These are phyloP conservation scores for Neodiprion lecontei DNA, from an alignment of 1,140 invertebrate genomes.

Conservation along the genomic window DNA sequence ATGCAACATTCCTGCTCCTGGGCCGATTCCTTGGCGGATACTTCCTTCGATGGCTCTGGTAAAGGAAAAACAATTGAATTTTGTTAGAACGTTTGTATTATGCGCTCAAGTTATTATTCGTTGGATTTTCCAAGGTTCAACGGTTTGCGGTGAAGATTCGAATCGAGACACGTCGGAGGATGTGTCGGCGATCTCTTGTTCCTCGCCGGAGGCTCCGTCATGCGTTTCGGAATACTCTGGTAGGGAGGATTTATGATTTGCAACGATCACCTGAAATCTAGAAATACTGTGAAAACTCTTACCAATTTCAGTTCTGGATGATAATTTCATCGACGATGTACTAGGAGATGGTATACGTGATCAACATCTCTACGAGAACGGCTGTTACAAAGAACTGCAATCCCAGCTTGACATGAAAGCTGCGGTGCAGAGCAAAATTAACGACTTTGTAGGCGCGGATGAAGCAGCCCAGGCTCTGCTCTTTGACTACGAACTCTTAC, in stretches of 20 bases:
- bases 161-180: slow-evolving; percentile 42
- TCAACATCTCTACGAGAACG: slow-evolving; percentile 58
- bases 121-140: slow-evolving; percentile 35
- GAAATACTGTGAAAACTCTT: background rate
- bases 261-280: background rate
- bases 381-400: slow-evolving; percentile 55
- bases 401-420: slow-evolving; percentile 48
- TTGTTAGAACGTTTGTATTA: background rate
- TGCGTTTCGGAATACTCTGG: slow-evolving; percentile 56
- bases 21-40: slow-evolving; percentile 50
- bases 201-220: slow-evolving; percentile 58
- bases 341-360: slow-evolving; percentile 58
- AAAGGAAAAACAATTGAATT: slow-evolving; percentile 19
- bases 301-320: slow-evolving; percentile 49
- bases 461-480: slow-evolving; percentile 61
- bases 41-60: slow-evolving; percentile 47
- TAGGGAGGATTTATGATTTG: slow-evolving; percentile 21
- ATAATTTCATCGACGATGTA: slow-evolving; percentile 58
- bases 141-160: slow-evolving; percentile 39
- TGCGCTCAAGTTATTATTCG: background rate
- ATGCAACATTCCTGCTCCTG: slow-evolving; percentile 53
- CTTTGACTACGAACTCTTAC: slow-evolving; percentile 62
- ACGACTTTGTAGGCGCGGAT: slow-evolving; percentile 42
- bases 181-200: slow-evolving; percentile 47
- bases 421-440: slow-evolving; percentile 35